A percentile compares a stretch with the other conserved stretches of the same genome.
These are phyloP conservation scores for Zoanthus sansibaricus DNA, from an alignment of 92 coral and sea anemone genomes.

Conservation along the genomic window DNA sequence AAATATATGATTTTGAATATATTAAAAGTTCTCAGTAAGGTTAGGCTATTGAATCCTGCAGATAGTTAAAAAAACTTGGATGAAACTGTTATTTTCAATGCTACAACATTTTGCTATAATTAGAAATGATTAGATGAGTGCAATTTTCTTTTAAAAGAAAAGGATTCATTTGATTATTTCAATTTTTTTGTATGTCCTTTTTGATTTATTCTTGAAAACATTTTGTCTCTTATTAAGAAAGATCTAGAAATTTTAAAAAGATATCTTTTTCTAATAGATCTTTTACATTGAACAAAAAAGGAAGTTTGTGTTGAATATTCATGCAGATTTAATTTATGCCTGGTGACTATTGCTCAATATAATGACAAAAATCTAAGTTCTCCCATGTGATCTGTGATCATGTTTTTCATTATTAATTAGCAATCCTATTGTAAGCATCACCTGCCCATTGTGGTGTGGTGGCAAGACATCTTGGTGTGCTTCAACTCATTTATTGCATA, in stretches of 20 bases:
- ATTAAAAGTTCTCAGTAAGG: too few relatives aligned
- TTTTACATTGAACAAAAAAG: slow-evolving; percentile 16
- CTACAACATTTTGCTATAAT: too few relatives aligned
- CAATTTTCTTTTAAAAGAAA: neutral
- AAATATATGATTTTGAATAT: too few relatives aligned
- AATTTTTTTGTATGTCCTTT: neutral
- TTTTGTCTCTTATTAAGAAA: neutral
- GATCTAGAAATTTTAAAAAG: neutral
- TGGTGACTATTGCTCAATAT: slow-evolving; percentile 1
- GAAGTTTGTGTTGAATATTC: neutral
- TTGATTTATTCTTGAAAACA: neutral
- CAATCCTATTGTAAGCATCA: slow-evolving; percentile 1
- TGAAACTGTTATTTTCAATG: too few relatives aligned
- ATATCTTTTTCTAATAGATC: neutral
- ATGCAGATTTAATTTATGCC: slow-evolving; percentile 8
- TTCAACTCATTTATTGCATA: slow-evolving; percentile 6
- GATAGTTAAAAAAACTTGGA: too few relatives aligned
- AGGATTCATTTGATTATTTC: neutral
- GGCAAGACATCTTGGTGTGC: neutral
- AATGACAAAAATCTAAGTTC: neutral
- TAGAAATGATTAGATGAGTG: neutral
- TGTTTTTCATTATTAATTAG: slow-evolving; percentile 29
- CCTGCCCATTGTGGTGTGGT: slow-evolving; percentile 45
- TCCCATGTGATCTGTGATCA: slow-evolving; percentile 6
- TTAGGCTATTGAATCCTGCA: too few relatives aligned